Evolutionary conservation across 2,113 vertebrate genomes (phyloP).

Genomic region (Sinocyclocheilus rhinocerous): DNA sequence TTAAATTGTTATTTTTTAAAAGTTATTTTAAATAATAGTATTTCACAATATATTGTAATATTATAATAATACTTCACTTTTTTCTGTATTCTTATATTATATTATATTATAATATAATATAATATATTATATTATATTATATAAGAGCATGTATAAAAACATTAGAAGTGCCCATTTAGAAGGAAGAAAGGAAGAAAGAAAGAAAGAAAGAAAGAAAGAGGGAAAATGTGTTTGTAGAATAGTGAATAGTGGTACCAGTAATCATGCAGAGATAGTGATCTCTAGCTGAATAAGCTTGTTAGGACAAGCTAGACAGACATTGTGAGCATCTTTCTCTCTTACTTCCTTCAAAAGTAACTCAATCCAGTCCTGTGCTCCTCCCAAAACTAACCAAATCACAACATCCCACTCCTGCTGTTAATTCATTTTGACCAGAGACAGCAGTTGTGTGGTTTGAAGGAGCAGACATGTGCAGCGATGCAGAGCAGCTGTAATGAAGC

Average conservation of each 20-base stretch:
- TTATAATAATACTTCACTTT: too few species aligned
- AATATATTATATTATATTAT: too few species aligned
- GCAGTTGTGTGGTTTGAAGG: constrained; percentile 50
- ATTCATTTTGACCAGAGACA: constrained; percentile 58
- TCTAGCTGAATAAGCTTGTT: constrained; percentile 43
- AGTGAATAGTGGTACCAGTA: constrained; percentile 47
- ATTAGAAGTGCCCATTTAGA: neutral
- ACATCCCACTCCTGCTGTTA: constrained; percentile 31
- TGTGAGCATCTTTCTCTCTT: neutral
- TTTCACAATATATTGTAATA: too few species aligned
- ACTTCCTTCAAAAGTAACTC: neutral
- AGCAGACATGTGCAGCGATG: constrained; percentile 41
- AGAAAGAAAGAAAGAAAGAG: too few species aligned
- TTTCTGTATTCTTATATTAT: too few species aligned
- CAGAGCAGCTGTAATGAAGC: constrained; percentile 57
- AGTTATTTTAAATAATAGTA: too few species aligned
- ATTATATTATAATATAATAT: too few species aligned
- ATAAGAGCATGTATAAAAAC: neutral
- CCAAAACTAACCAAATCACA: constrained; percentile 9
- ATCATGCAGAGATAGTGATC: constrained; percentile 53
- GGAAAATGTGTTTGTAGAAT: too few species aligned
- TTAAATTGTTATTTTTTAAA: too few species aligned
- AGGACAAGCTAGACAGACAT: constrained; percentile 41
- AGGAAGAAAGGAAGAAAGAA: too few species aligned
- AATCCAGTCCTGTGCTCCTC: neutral